Conservation (phyloP, 2,797 vertebrate genomes). For the Eidolon dupreanum region DNA sequence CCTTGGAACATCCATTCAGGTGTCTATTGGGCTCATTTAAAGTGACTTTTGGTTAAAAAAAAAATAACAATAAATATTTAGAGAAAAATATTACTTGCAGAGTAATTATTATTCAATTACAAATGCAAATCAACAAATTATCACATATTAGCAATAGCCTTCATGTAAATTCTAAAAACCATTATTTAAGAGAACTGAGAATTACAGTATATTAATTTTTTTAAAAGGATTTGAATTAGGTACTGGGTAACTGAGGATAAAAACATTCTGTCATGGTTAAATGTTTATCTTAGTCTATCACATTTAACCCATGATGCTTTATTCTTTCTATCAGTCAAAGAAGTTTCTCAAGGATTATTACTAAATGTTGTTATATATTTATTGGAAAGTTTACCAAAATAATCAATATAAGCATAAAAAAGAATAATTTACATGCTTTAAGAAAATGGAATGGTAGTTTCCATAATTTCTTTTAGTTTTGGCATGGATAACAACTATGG, state of each 20-base stretch:
- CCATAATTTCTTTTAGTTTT: background rate
- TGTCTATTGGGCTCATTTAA: background rate
- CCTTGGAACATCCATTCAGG: background rate
- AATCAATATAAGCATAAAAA: background rate
- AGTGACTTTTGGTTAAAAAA: constrained; percentile 1
- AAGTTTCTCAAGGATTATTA: background rate
- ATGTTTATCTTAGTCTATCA: background rate
- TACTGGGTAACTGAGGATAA: background rate
- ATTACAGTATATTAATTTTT: background rate
- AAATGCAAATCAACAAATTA: constrained; percentile 16
- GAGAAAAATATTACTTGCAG: background rate
- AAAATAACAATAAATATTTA: constrained; percentile 17
- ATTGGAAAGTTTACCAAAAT: background rate
- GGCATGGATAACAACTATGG: background rate
- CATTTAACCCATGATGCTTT: background rate
- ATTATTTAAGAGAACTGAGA: background rate
- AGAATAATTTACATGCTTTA: background rate
- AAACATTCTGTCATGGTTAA: background rate
- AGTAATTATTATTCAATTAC: constrained; percentile 1
- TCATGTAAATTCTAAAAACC: background rate
- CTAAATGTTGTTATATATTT: background rate
- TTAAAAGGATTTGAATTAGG: background rate
- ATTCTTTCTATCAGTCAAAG: background rate
- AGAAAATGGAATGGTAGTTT: background rate
- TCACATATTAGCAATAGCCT: background rate